A percentile compares a stretch with the other conserved stretches of the same genome.
phyloP scores from a whole-genome alignment of 92 coral and sea anemone species.

The Micromussa lordhowensis region DNA sequence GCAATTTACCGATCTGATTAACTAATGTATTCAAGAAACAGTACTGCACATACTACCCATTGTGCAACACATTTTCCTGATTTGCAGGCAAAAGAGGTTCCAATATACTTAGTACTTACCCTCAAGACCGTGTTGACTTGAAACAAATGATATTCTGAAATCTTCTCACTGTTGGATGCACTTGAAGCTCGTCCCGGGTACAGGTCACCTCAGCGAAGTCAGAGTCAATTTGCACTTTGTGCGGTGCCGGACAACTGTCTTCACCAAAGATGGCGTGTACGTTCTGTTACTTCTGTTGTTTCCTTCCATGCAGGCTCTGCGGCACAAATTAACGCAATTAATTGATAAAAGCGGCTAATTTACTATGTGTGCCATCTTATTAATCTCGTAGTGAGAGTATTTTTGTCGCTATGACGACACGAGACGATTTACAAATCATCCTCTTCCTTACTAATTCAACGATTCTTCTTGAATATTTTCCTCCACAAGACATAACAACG shows the following conservation, averaged over 20 bases:
- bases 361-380: constrained; percentile 6
- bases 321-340: constrained; percentile 41
- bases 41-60: not conserved
- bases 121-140: not conserved
- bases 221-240: not conserved
- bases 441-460: not conserved
- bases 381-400: constrained; percentile 35
- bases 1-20: no score
- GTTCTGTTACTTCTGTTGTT: not conserved
- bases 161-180: not conserved
- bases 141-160: not conserved
- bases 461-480: not conserved
- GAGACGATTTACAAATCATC: not conserved
- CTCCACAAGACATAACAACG: not conserved
- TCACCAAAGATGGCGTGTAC: not conserved
- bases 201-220: not conserved
- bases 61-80: not conserved
- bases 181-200: not conserved
- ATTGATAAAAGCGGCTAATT: constrained; percentile 26
- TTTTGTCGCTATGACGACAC: constrained; percentile 35
- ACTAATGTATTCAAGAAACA: not conserved
- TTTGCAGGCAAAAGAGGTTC: not conserved
- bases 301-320: constrained; percentile 7
- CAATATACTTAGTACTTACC: constrained; percentile 8
- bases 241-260: not conserved